Percentiles rank a stretch among this genome's conserved stretches.
phyloP scores from a whole-genome alignment of 2,888 invertebrate genomes.

The Bruchidius siliquastri region DNA sequence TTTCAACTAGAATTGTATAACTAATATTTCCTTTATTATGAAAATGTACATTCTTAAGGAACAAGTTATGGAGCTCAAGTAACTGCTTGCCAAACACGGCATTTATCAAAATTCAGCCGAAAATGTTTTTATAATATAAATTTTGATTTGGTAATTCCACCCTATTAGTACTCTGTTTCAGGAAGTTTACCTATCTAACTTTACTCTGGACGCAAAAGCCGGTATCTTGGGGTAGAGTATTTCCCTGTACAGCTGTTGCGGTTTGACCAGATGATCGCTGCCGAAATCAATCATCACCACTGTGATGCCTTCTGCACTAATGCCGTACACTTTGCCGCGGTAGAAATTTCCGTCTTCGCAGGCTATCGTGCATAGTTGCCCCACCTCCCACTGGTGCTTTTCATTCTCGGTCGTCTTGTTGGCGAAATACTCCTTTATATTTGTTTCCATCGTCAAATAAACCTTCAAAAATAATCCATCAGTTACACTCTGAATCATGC shows the following conservation, averaged over 20 bases:
- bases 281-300: slow-evolving; percentile 81
- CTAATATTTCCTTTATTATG: too few relatives aligned
- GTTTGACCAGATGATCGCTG: slow-evolving; percentile 62
- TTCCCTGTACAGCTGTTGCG: slow-evolving; percentile 56
- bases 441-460: slow-evolving; percentile 33
- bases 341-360: slow-evolving; percentile 68
- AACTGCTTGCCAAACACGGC: too few relatives aligned
- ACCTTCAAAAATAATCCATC: slow-evolving; percentile 1
- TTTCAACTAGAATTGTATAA: too few relatives aligned
- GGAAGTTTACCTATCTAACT: slow-evolving; percentile 42
- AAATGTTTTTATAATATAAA: too few relatives aligned
- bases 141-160: too few relatives aligned
- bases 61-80: too few relatives aligned
- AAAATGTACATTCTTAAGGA: too few relatives aligned
- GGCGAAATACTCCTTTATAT: slow-evolving; percentile 31
- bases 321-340: slow-evolving; percentile 58
- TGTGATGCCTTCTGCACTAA: slow-evolving; percentile 38
- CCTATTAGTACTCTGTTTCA: too few relatives aligned
- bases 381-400: slow-evolving; percentile 51
- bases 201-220: slow-evolving; percentile 59
- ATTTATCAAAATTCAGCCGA: too few relatives aligned
- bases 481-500: neutral
- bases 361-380: slow-evolving; percentile 63
- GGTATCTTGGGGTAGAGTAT: slow-evolving; percentile 63
- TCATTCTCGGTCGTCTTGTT: slow-evolving; percentile 11